These are phyloP conservation scores for Columba livia DNA, from an alignment of 2,113 vertebrate genomes.

Conservation along the genomic window DNA sequence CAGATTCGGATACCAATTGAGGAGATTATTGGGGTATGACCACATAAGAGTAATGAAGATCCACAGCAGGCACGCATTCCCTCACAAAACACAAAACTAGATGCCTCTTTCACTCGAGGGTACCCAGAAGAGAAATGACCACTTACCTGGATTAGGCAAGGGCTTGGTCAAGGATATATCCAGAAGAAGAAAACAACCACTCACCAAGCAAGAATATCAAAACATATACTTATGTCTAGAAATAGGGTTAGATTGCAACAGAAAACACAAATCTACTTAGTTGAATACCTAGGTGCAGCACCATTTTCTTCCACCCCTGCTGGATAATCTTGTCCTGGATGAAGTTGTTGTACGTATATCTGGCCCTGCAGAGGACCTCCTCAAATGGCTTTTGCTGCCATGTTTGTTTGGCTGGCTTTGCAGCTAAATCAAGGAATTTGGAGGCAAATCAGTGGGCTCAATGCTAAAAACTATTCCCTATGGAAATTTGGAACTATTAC, in stretches of 20 bases:
- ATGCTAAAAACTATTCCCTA: neutral
- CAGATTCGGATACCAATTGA: too few species aligned
- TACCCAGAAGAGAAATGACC: too few species aligned
- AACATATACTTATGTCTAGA: neutral
- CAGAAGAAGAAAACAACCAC: neutral
- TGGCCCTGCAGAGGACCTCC: neutral
- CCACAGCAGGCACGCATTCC: too few species aligned
- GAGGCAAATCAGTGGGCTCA: neutral
- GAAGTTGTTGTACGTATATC: neutral
- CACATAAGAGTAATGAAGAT: too few species aligned
- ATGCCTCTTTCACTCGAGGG: too few species aligned
- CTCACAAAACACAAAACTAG: too few species aligned
- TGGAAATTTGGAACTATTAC: neutral
- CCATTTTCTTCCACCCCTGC: neutral
- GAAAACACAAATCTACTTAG: neutral
- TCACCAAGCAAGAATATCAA: neutral
- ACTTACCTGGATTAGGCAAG: too few species aligned
- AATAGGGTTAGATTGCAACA: neutral
- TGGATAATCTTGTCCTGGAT: neutral
- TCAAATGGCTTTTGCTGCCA: neutral
- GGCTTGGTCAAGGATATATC: too few species aligned
- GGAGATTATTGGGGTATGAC: too few species aligned
- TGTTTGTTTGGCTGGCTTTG: neutral
- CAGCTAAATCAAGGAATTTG: neutral
- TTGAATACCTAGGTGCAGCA: neutral